Base-by-base conservation (phyloP, 2,888 invertebrate species). In the Platycnemis pennipes region DNA sequence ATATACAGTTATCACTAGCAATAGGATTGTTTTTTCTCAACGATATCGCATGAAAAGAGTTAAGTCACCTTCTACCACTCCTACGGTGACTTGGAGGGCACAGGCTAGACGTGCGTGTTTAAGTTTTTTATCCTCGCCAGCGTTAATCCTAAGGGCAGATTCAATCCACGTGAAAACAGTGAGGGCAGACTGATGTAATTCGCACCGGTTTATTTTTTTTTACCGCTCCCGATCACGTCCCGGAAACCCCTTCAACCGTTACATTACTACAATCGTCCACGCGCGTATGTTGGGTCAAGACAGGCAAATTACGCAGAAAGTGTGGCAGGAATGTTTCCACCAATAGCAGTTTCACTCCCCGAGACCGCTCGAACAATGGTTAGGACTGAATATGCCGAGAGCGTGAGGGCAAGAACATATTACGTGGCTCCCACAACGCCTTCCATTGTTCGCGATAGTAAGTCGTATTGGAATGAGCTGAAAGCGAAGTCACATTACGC, bases 341-440 rank as follows among this genome's bases (percentile, higher is more conserved):
- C 88, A 88, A 31, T 46, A 45, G 49, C 31, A 26, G 46, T 88
- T 49, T 8, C 49, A 49, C 88, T 88, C 49, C 88, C 31, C 31
- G n/a, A 77, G 26, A 77, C 31, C 26, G 1, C 77, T n/a, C n/a
- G 77, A n/a, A 77, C 77, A 77, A 77, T 77, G 77, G 77, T 2
- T 26, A 31, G n/a, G 77, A 77, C 46, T n/a, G 26, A 53, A 53
- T 53, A 16, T 16, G 53, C 31, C 53, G 31, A 49, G 46, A n/a
- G 88, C n/a, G 46, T 53, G 53, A 22, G 19, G 42, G 37, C 56
- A 5, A 26, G 63, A 26, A 53, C 56, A 56, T 89, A 22, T 37
- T 37, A 31, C 89, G 53, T 22, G 26, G 31, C 37, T 89, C 89
- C 37, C 89, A 89, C 89, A 89, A 89, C 89, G 37, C 53, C 89